Base-by-base conservation (phyloP, 1,140 invertebrate genomes). In the Mizuhopecten yessoensis region DNA sequence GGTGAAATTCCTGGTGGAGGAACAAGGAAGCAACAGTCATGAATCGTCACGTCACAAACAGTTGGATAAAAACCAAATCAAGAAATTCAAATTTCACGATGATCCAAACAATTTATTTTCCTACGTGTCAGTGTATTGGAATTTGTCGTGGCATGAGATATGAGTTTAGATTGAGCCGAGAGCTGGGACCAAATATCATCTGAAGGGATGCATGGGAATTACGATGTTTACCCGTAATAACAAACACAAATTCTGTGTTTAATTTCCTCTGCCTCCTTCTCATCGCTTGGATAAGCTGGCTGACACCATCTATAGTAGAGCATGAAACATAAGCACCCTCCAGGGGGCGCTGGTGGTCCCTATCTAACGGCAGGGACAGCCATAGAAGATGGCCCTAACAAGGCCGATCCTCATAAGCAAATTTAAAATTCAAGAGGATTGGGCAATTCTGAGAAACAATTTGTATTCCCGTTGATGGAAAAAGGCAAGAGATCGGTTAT, bases 211-310 rank as follows among this genome's bases (percentile, higher is more conserved):
- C 57, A 75, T 75, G n/a, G 57, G 57, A 75, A 75, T 75, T 75
- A 75, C 23, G 2, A 75, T 75, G 57, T 75, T 75, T 75, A 75
- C 57, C 29, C 29, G 57, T 75, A 75, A 75, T 75, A 29, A 75
- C 57, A 75, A 75, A 75, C 57, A 75, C 57, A 75, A 75, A 75
- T 75, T 75, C 57, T 75, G 57, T 75, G 57, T 75, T 75, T 75
- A 75, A 75, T 75, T 75, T 75, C 57, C 57, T 75, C 11, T 75
- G 23, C 23, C 17, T 75, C 17, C 20, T 75, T 75, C 57, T n/a
- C 57, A 75, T 75, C n/a, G 57, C 57, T 29, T 75, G 57, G 57
- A 75, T 75, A 75, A 75, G 57, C 57, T 75, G 57, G 57, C 57
- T 75, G 57, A 75, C 57, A 75, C 57, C 57, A 75, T 75, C n/a